Base-by-base conservation (phyloP, 1,140 invertebrate genomes). In the Lepidurus arcticus region DNA sequence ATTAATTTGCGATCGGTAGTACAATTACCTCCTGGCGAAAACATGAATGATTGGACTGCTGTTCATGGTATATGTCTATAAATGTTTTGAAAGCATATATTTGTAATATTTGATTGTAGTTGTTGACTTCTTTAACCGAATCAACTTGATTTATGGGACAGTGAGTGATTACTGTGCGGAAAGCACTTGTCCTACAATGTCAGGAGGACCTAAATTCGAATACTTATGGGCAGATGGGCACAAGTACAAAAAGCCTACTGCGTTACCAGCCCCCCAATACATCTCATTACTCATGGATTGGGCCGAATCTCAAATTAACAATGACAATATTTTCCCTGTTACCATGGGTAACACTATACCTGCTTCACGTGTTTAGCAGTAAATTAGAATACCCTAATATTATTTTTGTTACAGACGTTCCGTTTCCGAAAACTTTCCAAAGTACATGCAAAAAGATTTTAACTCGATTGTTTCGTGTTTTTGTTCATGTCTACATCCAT, bases 401-500 rank as follows among this genome's bases (percentile, higher is more conserved):
- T 44, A 81, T 78, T 78, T 85, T 83, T 81, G 85, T 88, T 87
- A 81, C 85, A 91, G 94, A 94, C 87, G 88, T 93, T 77, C 93
- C 94, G 74, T 97, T 97, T 87, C 95, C 95, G 11, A 94, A 92
- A 84, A 92, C 92, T 76, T 98, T 96, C 86, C 79, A 86, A 65
- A 85, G 88, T 13, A 86, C 92, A 4, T 95, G 94, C 83, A 92
- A 93, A 82, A 97, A 97, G 86, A 96, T 97, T 80, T 85, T 97
- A 73, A 95, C 94, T 0, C 87, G 95, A 78, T 85, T 97, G n/a
- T 97, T 96, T 84, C 87, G 95, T 82, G 94, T 97, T 1, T 97
- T 97, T 87, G 95, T 97, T 1, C 95, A 97, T 86, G 94, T 97
- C n/a, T 98, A 97, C 84, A 97, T 98, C 81, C 95, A 98, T 86